phyloP scores from a whole-genome alignment of 2,113 vertebrate species.

The Hydrolagus affinis region DNA sequence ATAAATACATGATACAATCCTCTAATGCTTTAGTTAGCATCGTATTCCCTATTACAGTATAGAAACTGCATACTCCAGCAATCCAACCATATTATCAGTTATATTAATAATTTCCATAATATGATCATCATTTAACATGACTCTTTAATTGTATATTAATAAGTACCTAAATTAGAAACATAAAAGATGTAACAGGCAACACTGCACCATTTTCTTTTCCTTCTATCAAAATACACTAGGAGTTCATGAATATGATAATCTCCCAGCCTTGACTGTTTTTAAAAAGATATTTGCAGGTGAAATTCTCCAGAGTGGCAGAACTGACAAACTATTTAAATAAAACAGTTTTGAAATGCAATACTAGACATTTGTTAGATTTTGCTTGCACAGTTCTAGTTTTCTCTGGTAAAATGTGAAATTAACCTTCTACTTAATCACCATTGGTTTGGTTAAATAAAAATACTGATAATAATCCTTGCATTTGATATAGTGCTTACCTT shows the following conservation, averaged over 20 bases:
- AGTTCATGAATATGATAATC: slow-evolving; percentile 21
- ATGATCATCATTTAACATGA: neutral
- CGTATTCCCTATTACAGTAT: neutral
- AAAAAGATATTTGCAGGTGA: neutral
- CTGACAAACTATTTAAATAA: slow-evolving; percentile 9
- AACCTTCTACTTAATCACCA: neutral
- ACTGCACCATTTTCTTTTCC: neutral
- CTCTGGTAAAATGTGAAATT: neutral
- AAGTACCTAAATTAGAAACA: neutral
- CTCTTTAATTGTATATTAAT: neutral
- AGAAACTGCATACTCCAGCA: neutral
- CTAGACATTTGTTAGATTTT: slow-evolving; percentile 4
- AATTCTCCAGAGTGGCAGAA: neutral
- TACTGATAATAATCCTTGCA: too few species aligned
- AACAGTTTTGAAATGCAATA: slow-evolving; percentile 3
- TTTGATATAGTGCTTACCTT: too few species aligned
- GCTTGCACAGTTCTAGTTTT: neutral
- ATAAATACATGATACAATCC: neutral
- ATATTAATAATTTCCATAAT: neutral
- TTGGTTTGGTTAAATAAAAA: neutral
- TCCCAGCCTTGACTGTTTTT: neutral
- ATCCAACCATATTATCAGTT: too few species aligned
- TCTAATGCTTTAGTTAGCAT: neutral
- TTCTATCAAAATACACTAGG: neutral
- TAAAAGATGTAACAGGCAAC: slow-evolving; percentile 5